Evolutionary conservation across 1,140 invertebrate species (phyloP).

Genomic region (Popillia japonica): DNA sequence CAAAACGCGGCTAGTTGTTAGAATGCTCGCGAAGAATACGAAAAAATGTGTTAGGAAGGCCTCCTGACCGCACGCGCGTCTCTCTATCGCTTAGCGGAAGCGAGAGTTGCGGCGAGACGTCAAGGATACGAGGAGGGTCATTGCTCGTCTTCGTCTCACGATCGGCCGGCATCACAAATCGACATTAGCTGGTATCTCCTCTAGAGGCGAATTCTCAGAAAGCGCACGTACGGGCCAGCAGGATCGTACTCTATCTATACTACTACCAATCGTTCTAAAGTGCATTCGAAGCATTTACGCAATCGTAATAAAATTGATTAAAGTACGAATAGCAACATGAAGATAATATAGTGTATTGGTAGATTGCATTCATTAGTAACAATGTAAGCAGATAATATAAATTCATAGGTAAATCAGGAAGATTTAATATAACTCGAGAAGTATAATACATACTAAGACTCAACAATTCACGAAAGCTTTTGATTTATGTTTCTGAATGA

Average conservation of each 20-base stretch:
- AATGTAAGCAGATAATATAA: no score
- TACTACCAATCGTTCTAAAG: background rate
- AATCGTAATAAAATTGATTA: no score
- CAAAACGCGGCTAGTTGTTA: background rate
- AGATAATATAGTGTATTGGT: no score
- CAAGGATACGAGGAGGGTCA: slow-evolving; percentile 28
- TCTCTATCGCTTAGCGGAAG: slow-evolving; percentile 22
- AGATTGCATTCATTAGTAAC: no score
- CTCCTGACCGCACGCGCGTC: slow-evolving; percentile 25
- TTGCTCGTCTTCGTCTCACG: slow-evolving; percentile 32
- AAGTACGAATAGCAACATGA: no score
- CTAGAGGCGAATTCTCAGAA: slow-evolving; percentile 8
- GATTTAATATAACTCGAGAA: no score
- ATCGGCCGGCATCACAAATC: slow-evolving; percentile 1
- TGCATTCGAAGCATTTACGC: no score
- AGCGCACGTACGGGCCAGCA: background rate
- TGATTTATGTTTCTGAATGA: no score
- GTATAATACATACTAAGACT: no score
- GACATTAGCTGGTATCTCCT: background rate
- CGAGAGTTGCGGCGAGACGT: slow-evolving; percentile 31
- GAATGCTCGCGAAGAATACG: background rate
- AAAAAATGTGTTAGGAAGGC: background rate
- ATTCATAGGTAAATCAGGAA: no score
- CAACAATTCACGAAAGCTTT: no score
- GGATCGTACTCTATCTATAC: background rate